Conservation (phyloP, 2,888 invertebrate genomes). For the Drosophila austrosaltans region DNA sequence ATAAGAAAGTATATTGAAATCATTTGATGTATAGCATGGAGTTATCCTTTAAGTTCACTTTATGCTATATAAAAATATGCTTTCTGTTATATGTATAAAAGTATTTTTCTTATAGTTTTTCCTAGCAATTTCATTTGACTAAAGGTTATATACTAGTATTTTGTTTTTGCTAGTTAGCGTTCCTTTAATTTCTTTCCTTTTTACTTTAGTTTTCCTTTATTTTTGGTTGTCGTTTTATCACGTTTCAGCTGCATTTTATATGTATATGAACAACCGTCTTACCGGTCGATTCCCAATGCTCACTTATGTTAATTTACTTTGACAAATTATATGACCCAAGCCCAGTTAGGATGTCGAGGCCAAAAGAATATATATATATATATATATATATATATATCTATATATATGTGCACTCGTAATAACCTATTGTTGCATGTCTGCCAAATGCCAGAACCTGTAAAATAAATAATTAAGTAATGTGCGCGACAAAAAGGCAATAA, state of each 20-base stretch:
- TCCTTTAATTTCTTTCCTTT: conserved; percentile 30
- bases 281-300: conserved; percentile 25
- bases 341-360: conserved; percentile 32
- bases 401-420: conserved; percentile 25
- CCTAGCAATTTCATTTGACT: too few species aligned
- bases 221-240: conserved; percentile 12
- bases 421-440: conserved; percentile 45
- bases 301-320: conserved; percentile 47
- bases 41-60: too few species aligned
- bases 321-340: conserved; percentile 52
- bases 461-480: conserved; percentile 51
- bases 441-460: conserved; percentile 53
- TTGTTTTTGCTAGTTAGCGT: too few species aligned
- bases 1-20: too few species aligned
- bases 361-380: not conserved
- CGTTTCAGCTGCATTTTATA: conserved; percentile 36
- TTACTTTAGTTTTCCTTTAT: conserved; percentile 23
- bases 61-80: too few species aligned
- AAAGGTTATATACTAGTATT: too few species aligned
- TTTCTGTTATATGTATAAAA: too few species aligned
- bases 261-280: not conserved
- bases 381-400: not conserved
- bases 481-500: conserved; percentile 15
- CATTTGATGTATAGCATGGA: too few species aligned
- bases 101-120: too few species aligned